Evolutionary conservation across 2,888 invertebrate genomes (phyloP), one percentile per base, ranked within the genome.

Genomic region (Oscheius onirici): DNA sequence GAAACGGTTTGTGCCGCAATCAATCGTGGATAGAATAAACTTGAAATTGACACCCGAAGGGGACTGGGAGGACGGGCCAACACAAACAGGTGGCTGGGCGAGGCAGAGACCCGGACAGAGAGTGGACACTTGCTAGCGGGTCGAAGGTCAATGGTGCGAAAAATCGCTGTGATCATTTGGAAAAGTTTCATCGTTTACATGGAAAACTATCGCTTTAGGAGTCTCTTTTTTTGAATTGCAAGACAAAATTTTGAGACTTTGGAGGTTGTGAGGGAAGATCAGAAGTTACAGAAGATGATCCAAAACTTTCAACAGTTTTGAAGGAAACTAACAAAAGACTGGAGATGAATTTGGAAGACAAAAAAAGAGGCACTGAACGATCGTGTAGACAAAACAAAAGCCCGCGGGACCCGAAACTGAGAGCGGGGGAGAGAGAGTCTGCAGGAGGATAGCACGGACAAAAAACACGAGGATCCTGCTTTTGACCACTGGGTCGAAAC

Each of bases 41-140:
- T 66, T 28, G 51, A 51, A 22, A 67, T 26, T 41, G 40, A 41
- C 43, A 54, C 41, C n/a, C 34, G 34, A 34, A 34, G 34, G n/a
- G n/a, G 34, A 34, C 34, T 34, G 34, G 34, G 34, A 34, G 34
- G 34, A 34, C 34, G 34, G 34, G 34, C 34, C 5, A 8, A 34
- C 3, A 13, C 55, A 17, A 52, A 54, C 41, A 28, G 52, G 43
- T 26, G 49, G 54, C 24, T 52, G 11, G 41, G 34, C 3, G 34
- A 34, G 34, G 8, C 34, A 34, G 34, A 34, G 34, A 34, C 34
- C 3, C 34, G 34, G 34, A 34, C 5, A 34, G 34, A 34, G 8
- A 20, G 44, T 22, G 52, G 65, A 60, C 49, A n/a, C 41, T 3
- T 40, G n/a, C 52, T 13, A 52, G 22, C 13, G 52, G 52, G 52